Evolutionary conservation across 2,888 invertebrate species (phyloP).

Genomic region (Lepetodrilus schrolli): DNA sequence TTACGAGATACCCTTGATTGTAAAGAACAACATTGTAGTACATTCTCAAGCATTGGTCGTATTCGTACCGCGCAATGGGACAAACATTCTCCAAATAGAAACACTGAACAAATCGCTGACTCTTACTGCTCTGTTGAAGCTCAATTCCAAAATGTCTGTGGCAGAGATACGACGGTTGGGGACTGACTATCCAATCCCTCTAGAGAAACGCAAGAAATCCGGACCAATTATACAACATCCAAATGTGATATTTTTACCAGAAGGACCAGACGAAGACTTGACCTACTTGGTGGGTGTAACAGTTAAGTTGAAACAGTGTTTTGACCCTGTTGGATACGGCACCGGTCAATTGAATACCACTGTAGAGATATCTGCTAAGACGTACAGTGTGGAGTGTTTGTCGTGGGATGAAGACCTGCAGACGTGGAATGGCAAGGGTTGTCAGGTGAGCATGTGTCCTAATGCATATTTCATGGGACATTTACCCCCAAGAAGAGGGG

Average conservation of each 20-base stretch:
- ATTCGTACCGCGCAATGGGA: too few relatives aligned
- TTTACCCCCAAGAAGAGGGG: background rate
- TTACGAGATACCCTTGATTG: too few relatives aligned
- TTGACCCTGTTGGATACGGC: background rate
- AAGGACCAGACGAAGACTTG: background rate
- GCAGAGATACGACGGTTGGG: background rate
- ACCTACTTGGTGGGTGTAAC: background rate
- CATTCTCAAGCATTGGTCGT: too few relatives aligned
- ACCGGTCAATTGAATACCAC: too few relatives aligned
- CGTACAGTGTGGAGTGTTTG: slow-evolving; percentile 17
- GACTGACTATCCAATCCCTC: background rate
- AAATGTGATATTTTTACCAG: background rate
- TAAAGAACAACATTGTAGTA: too few relatives aligned
- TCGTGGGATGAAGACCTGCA: slow-evolving; percentile 27
- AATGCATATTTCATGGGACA: background rate
- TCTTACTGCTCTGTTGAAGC: background rate
- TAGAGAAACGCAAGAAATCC: background rate
- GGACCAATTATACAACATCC: slow-evolving; percentile 2
- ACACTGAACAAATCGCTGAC: background rate
- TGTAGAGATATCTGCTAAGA: background rate
- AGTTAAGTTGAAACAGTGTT: background rate
- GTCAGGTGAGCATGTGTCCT: slow-evolving; percentile 33
- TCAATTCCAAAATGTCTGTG: background rate
- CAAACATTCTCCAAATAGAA: background rate
- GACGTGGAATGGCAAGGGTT: slow-evolving; percentile 25